These are phyloP conservation scores for Ochropleura leucogaster DNA, from an alignment of 2,888 invertebrate species.

Conservation along the genomic window DNA sequence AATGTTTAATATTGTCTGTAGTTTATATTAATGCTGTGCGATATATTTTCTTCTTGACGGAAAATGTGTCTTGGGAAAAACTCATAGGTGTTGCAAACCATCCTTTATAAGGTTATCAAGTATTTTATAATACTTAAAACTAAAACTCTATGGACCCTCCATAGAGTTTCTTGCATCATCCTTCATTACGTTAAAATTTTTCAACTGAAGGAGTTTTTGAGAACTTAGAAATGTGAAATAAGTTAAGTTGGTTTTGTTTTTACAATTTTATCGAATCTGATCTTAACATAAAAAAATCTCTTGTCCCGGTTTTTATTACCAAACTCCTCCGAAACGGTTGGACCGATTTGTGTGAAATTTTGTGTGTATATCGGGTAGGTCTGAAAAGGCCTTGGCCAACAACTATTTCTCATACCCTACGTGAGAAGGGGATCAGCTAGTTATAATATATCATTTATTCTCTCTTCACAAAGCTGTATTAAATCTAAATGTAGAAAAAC, in stretches of 20 bases:
- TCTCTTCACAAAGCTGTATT: too few species aligned
- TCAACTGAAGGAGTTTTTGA: neutral
- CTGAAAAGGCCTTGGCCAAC: too few species aligned
- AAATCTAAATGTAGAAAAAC: too few species aligned
- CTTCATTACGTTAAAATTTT: neutral
- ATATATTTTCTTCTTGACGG: neutral
- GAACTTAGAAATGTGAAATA: neutral
- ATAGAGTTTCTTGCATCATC: neutral
- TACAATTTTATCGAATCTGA: neutral
- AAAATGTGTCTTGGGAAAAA: neutral
- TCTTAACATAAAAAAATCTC: too few species aligned
- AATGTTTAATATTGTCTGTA: slow-evolving; percentile 7
- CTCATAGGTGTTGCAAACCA: neutral
- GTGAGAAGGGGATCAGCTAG: too few species aligned
- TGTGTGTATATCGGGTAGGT: too few species aligned
- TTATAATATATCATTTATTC: too few species aligned
- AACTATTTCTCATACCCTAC: too few species aligned
- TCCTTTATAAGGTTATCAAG: neutral
- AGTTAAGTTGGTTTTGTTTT: neutral
- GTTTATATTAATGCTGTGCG: neutral
- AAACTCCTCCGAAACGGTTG: too few species aligned
- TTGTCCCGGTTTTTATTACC: too few species aligned
- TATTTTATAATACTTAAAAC: neutral
- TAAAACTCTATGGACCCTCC: too few species aligned
- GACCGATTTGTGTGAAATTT: too few species aligned